Percentiles rank a stretch among this genome's conserved stretches.
phyloP scores from a whole-genome alignment of 2,888 invertebrate species.

The Saturnia japonica region DNA sequence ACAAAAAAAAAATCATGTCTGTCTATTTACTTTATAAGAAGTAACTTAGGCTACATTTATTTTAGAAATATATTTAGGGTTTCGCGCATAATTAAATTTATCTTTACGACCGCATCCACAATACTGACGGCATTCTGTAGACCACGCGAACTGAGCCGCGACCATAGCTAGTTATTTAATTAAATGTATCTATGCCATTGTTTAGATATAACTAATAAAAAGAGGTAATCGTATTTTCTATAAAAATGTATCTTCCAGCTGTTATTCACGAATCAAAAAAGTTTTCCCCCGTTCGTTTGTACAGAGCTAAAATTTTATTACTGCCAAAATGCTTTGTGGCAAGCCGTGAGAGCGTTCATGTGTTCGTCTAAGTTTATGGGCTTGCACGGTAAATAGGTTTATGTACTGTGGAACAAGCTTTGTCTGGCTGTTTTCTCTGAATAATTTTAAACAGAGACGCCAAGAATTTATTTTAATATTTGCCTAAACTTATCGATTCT shows the following conservation, averaged over 20 bases:
- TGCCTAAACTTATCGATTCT: neutral
- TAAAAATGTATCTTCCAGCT: neutral
- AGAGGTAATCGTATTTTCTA: neutral
- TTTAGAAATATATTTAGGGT: too few species aligned
- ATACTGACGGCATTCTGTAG: too few species aligned
- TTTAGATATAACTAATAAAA: neutral
- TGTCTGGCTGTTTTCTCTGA: conserved; percentile 20
- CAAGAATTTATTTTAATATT: neutral
- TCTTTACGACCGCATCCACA: too few species aligned
- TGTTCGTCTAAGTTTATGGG: conserved; percentile 38
- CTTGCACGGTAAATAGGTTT: conserved; percentile 42
- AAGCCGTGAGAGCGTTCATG: conserved; percentile 40
- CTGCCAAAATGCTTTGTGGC: conserved; percentile 31
- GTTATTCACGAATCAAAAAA: conserved; percentile 11
- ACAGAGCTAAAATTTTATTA: conserved; percentile 23
- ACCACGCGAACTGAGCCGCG: too few species aligned
- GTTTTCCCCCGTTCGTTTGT: neutral
- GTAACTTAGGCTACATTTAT: too few species aligned
- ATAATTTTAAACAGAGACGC: conserved; percentile 14
- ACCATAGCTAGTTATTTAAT: too few species aligned
- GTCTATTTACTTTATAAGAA: too few species aligned
- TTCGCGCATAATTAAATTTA: too few species aligned
- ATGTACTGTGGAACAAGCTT: conserved; percentile 36
- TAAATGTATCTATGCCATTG: neutral
- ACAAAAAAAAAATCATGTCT: too few species aligned